phyloP scores from a whole-genome alignment of 2,797 vertebrate species.

The Smutsia temminckii region DNA sequence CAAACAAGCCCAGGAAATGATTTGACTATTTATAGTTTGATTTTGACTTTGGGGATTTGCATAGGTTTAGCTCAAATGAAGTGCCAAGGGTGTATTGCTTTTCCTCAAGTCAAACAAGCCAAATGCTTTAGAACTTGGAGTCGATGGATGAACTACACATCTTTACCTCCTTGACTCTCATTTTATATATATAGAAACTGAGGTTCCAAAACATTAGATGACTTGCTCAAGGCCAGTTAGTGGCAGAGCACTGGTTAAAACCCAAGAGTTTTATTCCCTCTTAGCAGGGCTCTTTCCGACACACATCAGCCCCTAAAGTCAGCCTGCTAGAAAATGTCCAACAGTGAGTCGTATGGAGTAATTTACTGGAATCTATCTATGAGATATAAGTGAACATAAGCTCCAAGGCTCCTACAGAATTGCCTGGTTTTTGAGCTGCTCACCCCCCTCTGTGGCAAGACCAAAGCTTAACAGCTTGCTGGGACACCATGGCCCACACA shows the following conservation, averaged over 20 bases:
- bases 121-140: slow-evolving; percentile 43
- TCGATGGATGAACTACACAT: neutral
- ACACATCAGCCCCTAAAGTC: neutral
- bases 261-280: neutral
- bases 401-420: neutral
- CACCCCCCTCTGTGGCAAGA: neutral
- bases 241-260: slow-evolving; percentile 23
- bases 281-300: neutral
- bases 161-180: neutral
- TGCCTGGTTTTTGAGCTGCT: neutral
- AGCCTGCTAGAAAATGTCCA: slow-evolving; percentile 4
- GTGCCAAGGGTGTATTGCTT: slow-evolving; percentile 51
- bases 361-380: neutral
- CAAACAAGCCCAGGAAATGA: slow-evolving; percentile 50
- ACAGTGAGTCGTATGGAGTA: neutral
- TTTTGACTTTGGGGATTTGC: slow-evolving; percentile 55
- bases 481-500: neutral
- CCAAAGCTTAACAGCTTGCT: neutral
- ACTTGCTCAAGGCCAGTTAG: neutral
- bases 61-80: slow-evolving; percentile 60
- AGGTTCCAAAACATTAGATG: neutral
- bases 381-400: neutral
- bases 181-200: neutral
- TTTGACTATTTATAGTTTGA: slow-evolving; percentile 71
- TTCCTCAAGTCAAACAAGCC: slow-evolving; percentile 40